Evolutionary conservation across 37 sponge, comb jelly and placozoan genomes (phyloP).

Genomic region (Cladorhizidae sp.): DNA sequence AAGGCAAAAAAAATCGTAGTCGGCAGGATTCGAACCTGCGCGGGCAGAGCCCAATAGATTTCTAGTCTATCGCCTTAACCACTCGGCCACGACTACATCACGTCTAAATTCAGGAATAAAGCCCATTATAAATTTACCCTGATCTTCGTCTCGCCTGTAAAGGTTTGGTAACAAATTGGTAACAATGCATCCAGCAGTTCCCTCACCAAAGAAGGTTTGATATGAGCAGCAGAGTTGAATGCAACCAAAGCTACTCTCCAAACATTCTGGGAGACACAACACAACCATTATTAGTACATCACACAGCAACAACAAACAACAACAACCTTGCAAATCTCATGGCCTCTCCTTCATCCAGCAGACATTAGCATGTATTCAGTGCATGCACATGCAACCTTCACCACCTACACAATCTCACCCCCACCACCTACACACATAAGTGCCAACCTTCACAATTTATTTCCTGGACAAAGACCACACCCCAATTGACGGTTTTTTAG

Average conservation of each 20-base stretch:
- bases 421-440: too few species aligned
- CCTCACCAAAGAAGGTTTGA: slow-evolving; percentile 89
- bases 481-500: too few species aligned
- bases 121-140: slow-evolving; percentile 48
- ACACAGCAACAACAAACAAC: too few species aligned
- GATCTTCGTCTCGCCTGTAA: slow-evolving; percentile 74
- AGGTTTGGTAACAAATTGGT: slow-evolving; percentile 75
- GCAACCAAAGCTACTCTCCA: slow-evolving; percentile 94
- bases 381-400: neutral
- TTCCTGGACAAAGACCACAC: too few species aligned
- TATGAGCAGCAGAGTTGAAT: slow-evolving; percentile 98
- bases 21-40: slow-evolving; percentile 77
- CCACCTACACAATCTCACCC: neutral
- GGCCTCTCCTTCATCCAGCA: too few species aligned
- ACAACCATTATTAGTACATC: neutral
- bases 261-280: slow-evolving; percentile 72
- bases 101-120: slow-evolving; percentile 24
- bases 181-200: slow-evolving; percentile 87
- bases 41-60: too few species aligned
- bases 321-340: neutral
- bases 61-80: slow-evolving; percentile 2
- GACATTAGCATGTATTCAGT: too few species aligned
- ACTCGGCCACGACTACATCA: neutral
- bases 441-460: too few species aligned
- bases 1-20: slow-evolving; percentile 36